Base-by-base conservation (phyloP, 2,888 invertebrate species). In the Mycalesis mineus region DNA sequence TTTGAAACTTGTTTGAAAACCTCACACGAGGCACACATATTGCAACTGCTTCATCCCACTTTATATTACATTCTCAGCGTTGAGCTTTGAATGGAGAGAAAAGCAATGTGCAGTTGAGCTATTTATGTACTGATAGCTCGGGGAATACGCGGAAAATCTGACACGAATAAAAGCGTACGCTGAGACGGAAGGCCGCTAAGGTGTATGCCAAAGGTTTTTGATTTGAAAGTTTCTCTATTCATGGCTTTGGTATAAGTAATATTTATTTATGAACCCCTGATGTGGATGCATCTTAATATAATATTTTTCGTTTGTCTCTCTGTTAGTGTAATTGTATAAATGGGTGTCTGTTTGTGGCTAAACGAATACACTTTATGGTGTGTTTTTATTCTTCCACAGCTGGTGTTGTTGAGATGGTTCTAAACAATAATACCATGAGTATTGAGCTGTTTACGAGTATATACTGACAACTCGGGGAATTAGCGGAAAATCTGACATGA, bases 21-120 rank as follows among this genome's bases (percentile, higher is more conserved):
- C 50, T 40, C 37, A 14, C 50, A 17, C 22, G n/a, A 28, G 9
- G 9, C 51, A 39, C 40, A 15, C 29, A 40, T 14, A 50, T 51
- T 51, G 51, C 51, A 51, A 14, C 40, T 41, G 40, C 51, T 51
- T 39, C 28, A 39, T 29, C 13, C 50, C 29, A 50, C 50, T 50
- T 51, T 64, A 62, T 60, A 59, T 61, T 55, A 62, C 61, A 64
- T 60, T 58, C 55, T 58, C 57, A 45, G 13, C 55, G 62, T 52
- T 49, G 50, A 61, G 61, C 57, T 65, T 62, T 64, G 61, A 64
- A 67, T 64, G 60, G 56, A 62, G 62, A 53, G 65, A 61, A 60
- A 57, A 62, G 58, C 57, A 60, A 58, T 64, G 58, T 62, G 50
- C 49, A 57, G 58, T 49, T 36, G 22, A 51, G 57, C 50, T 65